Evolutionary conservation across 2,888 invertebrate species (phyloP), one percentile per base, ranked within the genome.

Genomic region (Amblyjoppa proteus): DNA sequence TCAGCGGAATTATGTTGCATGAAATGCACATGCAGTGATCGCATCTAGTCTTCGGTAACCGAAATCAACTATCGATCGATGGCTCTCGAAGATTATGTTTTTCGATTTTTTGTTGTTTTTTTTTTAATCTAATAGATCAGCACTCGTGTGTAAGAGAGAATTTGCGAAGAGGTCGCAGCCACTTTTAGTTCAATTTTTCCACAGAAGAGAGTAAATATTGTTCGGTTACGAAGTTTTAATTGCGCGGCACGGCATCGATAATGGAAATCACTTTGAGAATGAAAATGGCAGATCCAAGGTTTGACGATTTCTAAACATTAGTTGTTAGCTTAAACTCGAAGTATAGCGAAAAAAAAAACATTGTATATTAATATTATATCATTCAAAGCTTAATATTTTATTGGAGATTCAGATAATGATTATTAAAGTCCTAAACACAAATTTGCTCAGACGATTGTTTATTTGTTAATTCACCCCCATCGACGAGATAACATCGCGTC

Each of bases 311-410:
- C 51, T 80, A 68, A 77, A 76, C 76, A 81, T 85, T 83, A 77
- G 83, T 66, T 49, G 61, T 64, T 83, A 78, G 78, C 68, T 71
- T 81, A 68, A 84, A 70, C 31, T 74, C 75, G 83, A 75, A 81
- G 58, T 66, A 87, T 79, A 83, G 69, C 56, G 77, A 70, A 20
- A 76, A 58, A 53, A 82, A 70, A 51, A 71, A 85, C 81, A 88
- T 87, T 88, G 87, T 88, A 88, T 85, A 88, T 88, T 87, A 81
- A 87, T 82, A 88, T 83, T 87, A 45, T 84, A 79, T 87, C 84
- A 83, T 88, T 85, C 81, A 84, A 86, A 88, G 85, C 86, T 85
- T 87, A 84, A 86, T 87, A 85, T 88, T 87, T 87, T 87, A 88
- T 85, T 83, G 87, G 74, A 88, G 80, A 88, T 86, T 85, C 84